Evolutionary conservation across 2,888 invertebrate genomes (phyloP).

Genomic region (Dastarcus helophoroides): DNA sequence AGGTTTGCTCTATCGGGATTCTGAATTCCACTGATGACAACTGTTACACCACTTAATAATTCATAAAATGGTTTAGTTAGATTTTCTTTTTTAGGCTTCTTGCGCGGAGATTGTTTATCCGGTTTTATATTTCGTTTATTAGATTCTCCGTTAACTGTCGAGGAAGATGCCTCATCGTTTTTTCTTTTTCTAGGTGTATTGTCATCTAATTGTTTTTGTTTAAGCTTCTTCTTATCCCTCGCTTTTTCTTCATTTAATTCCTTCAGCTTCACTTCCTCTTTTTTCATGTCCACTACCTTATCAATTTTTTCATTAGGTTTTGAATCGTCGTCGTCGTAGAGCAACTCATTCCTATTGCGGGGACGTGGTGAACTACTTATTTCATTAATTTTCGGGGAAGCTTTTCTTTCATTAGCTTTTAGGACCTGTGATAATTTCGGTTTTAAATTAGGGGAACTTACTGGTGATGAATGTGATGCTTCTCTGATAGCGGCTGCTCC

Average conservation of each 20-base stretch:
- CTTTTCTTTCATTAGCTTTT: conserved; percentile 3
- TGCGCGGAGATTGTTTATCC: conserved; percentile 12
- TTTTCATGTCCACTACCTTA: conserved; percentile 33
- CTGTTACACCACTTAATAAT: conserved; percentile 53
- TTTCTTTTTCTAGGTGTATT: conserved; percentile 9
- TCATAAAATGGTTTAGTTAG: conserved; percentile 42
- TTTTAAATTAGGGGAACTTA: conserved; percentile 19
- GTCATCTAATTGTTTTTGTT: conserved; percentile 9
- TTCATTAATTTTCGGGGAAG: conserved; percentile 4
- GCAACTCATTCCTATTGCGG: conserved; percentile 36
- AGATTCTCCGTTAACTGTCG: conserved; percentile 8
- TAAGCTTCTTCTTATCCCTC: conserved; percentile 9
- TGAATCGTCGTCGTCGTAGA: conserved; percentile 41
- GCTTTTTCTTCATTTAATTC: conserved; percentile 28
- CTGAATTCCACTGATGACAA: conserved; percentile 80
- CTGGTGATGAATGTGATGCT: too few species aligned
- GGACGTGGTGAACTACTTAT: conserved; percentile 9
- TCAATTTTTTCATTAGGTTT: conserved; percentile 38
- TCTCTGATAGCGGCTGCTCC: conserved; percentile 43
- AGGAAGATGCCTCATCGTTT: conserved; percentile 28
- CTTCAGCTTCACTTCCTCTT: conserved; percentile 32
- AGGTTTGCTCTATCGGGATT: conserved; percentile 65
- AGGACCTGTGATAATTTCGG: conserved; percentile 16
- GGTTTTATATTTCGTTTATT: conserved; percentile 15
- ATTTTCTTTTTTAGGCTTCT: conserved; percentile 20